These are phyloP conservation scores for Eupithecia inturbata DNA, from an alignment of 2,888 invertebrate genomes.

Conservation along the genomic window DNA sequence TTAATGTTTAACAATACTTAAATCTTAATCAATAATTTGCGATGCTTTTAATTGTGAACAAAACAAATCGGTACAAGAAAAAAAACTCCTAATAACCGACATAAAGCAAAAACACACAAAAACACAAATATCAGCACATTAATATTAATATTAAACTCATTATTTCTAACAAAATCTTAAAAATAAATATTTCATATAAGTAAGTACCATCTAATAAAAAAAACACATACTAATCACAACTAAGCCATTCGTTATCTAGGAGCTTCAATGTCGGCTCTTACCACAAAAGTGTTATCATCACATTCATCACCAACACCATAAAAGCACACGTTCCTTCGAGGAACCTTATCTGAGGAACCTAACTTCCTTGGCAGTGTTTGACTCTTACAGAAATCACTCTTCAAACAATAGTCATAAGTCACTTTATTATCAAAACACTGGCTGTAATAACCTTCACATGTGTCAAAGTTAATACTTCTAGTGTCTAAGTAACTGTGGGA, in stretches of 20 bases:
- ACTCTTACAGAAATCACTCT: slow-evolving; percentile 70
- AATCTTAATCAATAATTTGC: not conserved
- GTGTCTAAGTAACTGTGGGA: slow-evolving; percentile 59
- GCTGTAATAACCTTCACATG: slow-evolving; percentile 73
- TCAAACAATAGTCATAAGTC: slow-evolving; percentile 74
- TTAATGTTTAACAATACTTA: not conserved
- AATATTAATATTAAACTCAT: not conserved
- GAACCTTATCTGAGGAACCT: slow-evolving; percentile 65
- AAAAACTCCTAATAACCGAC: not conserved
- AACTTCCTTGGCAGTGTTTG: slow-evolving; percentile 72
- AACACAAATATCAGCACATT: not conserved
- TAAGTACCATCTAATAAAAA: not conserved
- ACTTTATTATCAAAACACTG: slow-evolving; percentile 71
- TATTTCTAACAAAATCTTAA: not conserved
- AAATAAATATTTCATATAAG: not conserved
- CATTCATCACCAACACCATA: slow-evolving; percentile 64
- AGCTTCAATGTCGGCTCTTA: slow-evolving; percentile 71
- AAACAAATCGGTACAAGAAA: not conserved
- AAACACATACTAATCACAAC: slow-evolving; percentile 32
- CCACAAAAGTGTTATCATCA: slow-evolving; percentile 61
- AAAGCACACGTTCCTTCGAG: slow-evolving; percentile 70
- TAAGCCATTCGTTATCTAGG: slow-evolving; percentile 71
- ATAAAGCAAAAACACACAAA: not conserved
- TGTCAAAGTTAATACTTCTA: slow-evolving; percentile 68
- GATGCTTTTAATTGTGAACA: not conserved